Conservation (phyloP, 2,797 vertebrate genomes). For the Knipowitschia caucasica region DNA sequence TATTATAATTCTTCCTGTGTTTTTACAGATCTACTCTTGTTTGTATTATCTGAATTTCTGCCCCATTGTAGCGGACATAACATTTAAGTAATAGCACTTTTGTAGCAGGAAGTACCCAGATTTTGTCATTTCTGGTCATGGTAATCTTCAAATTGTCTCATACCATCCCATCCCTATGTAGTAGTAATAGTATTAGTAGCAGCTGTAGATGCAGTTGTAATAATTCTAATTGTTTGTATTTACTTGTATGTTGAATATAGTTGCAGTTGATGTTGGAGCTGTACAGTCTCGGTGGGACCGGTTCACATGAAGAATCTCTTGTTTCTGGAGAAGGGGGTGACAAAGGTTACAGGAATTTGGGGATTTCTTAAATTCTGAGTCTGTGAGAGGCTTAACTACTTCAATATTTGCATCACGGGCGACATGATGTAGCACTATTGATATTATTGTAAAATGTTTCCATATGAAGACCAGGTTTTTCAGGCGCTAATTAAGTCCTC, state of each 20-base stretch:
- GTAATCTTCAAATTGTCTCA: no score
- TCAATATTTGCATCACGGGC: slow-evolving; percentile 40
- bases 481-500: slow-evolving; percentile 44
- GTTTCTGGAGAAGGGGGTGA: slow-evolving; percentile 40
- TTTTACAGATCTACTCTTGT: no score
- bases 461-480: slow-evolving; percentile 23
- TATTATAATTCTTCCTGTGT: no score
- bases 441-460: slow-evolving; percentile 44
- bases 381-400: slow-evolving; percentile 57
- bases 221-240: background rate
- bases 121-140: no score
- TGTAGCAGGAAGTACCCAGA: no score
- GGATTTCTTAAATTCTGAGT: slow-evolving; percentile 63
- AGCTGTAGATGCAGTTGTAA: background rate
- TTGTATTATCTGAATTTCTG: no score
- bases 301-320: slow-evolving; percentile 47
- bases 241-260: slow-evolving; percentile 5
- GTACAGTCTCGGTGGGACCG: background rate
- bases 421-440: slow-evolving; percentile 45
- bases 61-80: no score
- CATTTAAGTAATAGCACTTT: no score
- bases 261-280: background rate
- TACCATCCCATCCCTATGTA: no score
- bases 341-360: slow-evolving; percentile 63
- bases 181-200: background rate